These are phyloP conservation scores for Muraenolepis orangiensis DNA, from an alignment of 2,797 vertebrate species.

Conservation along the genomic window DNA sequence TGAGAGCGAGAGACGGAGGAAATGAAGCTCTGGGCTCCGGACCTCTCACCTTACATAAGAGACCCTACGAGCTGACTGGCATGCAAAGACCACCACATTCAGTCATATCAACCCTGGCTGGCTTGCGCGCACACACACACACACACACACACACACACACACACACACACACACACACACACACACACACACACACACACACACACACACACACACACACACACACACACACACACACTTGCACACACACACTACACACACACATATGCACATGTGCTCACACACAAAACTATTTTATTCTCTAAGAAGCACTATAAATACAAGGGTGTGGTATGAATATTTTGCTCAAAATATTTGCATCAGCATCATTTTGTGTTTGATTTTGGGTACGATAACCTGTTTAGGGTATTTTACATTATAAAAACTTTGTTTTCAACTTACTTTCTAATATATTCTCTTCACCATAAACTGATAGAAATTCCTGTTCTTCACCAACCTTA, in stretches of 20 bases:
- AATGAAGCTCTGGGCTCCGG: conserved; percentile 68
- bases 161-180: background rate
- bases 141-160: background rate
- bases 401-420: background rate
- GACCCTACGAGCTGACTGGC: conserved; percentile 29
- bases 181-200: background rate
- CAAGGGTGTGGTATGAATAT: background rate
- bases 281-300: background rate
- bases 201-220: background rate
- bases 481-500: background rate
- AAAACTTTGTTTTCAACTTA: too few species aligned
- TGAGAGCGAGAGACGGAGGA: conserved; percentile 71
- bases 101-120: conserved; percentile 38
- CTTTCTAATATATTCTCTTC: background rate
- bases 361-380: background rate
- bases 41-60: conserved; percentile 62
- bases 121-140: conserved; percentile 21
- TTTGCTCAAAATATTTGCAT: background rate
- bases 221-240: background rate
- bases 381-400: background rate
- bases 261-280: background rate
- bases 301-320: background rate
- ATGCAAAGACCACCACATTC: conserved; percentile 38
- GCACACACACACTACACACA: too few species aligned
- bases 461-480: background rate